These are phyloP conservation scores for Pica pica DNA, from an alignment of 2,113 vertebrate species.

Conservation along the genomic window DNA sequence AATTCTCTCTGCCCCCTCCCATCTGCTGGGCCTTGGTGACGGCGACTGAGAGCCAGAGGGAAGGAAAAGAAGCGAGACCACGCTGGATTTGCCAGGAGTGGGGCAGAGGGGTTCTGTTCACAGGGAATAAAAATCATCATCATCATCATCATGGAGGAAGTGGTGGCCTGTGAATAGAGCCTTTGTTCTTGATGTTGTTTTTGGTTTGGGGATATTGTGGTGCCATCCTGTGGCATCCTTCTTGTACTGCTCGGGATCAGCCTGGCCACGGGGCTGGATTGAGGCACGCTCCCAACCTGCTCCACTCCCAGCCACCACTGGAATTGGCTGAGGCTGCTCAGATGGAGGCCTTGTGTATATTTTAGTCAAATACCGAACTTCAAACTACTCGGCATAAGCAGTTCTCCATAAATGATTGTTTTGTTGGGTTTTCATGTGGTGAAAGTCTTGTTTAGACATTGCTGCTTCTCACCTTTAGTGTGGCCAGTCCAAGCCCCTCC, in stretches of 20 bases:
- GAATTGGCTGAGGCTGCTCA: neutral
- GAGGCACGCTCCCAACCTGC: neutral
- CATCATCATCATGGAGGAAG: neutral
- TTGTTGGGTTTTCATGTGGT: neutral
- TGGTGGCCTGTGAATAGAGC: neutral
- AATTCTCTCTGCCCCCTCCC: neutral
- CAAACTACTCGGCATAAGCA: neutral
- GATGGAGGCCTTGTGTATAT: neutral
- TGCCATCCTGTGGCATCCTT: conserved; percentile 53
- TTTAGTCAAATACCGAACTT: neutral
- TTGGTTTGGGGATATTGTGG: neutral
- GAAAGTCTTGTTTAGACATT: neutral
- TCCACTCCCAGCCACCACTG: neutral
- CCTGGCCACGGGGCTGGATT: neutral
- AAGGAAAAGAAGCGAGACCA: neutral
- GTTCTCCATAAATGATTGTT: neutral
- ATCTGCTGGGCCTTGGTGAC: neutral
- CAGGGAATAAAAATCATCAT: neutral
- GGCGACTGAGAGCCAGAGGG: neutral
- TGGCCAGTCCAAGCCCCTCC: neutral
- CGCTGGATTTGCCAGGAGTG: neutral
- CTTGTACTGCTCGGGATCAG: neutral
- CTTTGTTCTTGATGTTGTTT: conserved; percentile 20
- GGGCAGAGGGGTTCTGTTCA: neutral
- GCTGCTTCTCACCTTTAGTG: neutral